Evolutionary conservation across 2,888 invertebrate genomes (phyloP).

Genomic region (Mellilla xanthometata): DNA sequence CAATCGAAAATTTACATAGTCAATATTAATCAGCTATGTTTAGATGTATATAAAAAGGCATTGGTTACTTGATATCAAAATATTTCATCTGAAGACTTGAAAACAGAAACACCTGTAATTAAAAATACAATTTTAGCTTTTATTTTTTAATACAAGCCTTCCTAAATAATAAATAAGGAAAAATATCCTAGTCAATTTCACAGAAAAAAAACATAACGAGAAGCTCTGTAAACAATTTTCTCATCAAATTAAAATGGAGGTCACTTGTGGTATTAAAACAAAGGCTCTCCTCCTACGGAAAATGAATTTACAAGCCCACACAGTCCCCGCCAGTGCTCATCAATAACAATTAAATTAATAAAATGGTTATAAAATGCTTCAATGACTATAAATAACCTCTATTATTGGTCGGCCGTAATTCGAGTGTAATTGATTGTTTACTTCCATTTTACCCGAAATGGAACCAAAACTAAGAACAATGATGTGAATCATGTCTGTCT

Average conservation of each 20-base stretch:
- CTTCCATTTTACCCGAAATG: conserved; percentile 75
- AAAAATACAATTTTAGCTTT: too few relatives aligned
- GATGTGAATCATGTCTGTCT: conserved; percentile 73
- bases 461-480: conserved; percentile 67
- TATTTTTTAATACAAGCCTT: too few relatives aligned
- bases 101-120: too few relatives aligned
- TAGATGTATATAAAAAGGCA: too few relatives aligned
- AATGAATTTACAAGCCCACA: conserved; percentile 59
- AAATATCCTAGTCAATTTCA: too few relatives aligned
- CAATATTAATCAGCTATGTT: too few relatives aligned
- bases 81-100: too few relatives aligned
- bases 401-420: conserved; percentile 70
- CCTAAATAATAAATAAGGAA: too few relatives aligned
- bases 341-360: conserved; percentile 76
- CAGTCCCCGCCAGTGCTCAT: conserved; percentile 58
- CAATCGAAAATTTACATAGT: too few relatives aligned
- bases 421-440: conserved; percentile 76
- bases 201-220: conserved; percentile 1
- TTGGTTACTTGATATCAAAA: too few relatives aligned
- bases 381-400: conserved; percentile 75
- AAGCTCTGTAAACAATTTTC: conserved; percentile 13
- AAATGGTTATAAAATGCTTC: conserved; percentile 75
- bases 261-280: conserved; percentile 39
- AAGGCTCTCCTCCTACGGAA: conserved; percentile 48
- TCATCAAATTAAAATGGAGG: conserved; percentile 21